phyloP scores from a whole-genome alignment of 2,888 invertebrate species.

The Sylvicola cinctus region DNA sequence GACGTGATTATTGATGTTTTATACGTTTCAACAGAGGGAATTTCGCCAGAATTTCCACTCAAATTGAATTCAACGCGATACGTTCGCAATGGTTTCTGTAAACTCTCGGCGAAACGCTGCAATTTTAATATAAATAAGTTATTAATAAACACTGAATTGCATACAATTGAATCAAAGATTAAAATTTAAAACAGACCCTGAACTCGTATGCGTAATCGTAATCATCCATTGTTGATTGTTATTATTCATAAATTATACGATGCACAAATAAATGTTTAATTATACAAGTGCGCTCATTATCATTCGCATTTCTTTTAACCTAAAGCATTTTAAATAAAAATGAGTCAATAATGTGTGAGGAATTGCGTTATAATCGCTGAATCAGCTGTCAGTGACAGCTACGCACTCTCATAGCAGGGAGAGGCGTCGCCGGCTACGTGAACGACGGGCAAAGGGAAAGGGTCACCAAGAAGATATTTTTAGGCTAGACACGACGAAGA shows the following conservation, averaged over 20 bases:
- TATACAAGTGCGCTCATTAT: no score
- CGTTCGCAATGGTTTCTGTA: slow-evolving; percentile 25
- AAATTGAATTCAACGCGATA: slow-evolving; percentile 23
- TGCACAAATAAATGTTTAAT: not conserved
- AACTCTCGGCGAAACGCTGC: slow-evolving; percentile 26
- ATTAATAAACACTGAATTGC: not conserved
- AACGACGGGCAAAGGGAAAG: no score
- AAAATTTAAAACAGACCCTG: slow-evolving; percentile 29
- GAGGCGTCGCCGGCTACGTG: no score
- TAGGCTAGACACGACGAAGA: no score
- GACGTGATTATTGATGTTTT: slow-evolving; percentile 24
- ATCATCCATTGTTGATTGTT: slow-evolving; percentile 22
- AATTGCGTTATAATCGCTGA: no score
- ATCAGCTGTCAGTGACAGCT: no score
- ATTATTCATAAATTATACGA: slow-evolving; percentile 2
- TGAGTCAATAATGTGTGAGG: no score
- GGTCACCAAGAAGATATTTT: no score
- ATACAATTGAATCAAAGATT: not conserved
- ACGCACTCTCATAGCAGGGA: no score
- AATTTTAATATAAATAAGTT: slow-evolving; percentile 5
- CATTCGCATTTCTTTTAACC: no score
- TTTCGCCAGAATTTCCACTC: slow-evolving; percentile 15
- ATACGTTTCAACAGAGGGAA: slow-evolving; percentile 16
- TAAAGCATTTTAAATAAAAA: no score
- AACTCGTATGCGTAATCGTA: slow-evolving; percentile 46